Percentiles rank a stretch among this genome's conserved stretches.
These are phyloP conservation scores for Calameuta idolon DNA, from an alignment of 2,888 invertebrate species.

Conservation along the genomic window DNA sequence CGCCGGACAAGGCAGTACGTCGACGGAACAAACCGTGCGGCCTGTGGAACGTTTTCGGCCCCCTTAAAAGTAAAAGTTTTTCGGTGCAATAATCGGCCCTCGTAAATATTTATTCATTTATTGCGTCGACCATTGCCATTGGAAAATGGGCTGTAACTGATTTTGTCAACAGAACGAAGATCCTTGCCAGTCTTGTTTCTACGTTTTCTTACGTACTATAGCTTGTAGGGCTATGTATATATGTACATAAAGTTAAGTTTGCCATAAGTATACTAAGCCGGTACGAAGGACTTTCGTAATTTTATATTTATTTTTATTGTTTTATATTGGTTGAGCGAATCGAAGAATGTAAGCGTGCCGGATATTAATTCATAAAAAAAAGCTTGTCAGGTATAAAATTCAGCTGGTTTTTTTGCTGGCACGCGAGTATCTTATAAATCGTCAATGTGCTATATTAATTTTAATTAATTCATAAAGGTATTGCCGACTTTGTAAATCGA, in stretches of 20 bases:
- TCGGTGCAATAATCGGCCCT: conserved; percentile 53
- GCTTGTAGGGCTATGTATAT: not conserved
- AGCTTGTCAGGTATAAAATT: not conserved
- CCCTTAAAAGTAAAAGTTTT: conserved; percentile 53
- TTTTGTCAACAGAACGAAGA: conserved; percentile 51
- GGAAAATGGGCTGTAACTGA: conserved; percentile 55
- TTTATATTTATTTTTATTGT: conserved; percentile 34
- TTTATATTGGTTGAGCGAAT: conserved; percentile 37
- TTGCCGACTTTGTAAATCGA: not conserved
- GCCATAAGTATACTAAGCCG: not conserved
- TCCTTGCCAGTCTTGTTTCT: conserved; percentile 6
- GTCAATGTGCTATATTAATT: not conserved
- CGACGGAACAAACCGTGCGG: not conserved
- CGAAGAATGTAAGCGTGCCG: conserved; percentile 18
- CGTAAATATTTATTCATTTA: conserved; percentile 62
- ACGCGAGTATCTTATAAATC: not conserved
- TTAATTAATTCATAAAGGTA: not conserved
- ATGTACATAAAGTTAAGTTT: not conserved
- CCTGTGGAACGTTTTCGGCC: conserved; percentile 10
- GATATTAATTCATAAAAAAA: not conserved
- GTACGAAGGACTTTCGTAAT: not conserved
- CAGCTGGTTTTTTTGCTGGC: not conserved
- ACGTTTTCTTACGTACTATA: not conserved
- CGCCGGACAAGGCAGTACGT: not conserved
- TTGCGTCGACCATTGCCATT: conserved; percentile 50